A percentile compares a stretch with the other conserved stretches of the same genome.
These are phyloP conservation scores for Apodemus sylvaticus DNA, from an alignment of 2,113 vertebrate genomes.

Conservation along the genomic window DNA sequence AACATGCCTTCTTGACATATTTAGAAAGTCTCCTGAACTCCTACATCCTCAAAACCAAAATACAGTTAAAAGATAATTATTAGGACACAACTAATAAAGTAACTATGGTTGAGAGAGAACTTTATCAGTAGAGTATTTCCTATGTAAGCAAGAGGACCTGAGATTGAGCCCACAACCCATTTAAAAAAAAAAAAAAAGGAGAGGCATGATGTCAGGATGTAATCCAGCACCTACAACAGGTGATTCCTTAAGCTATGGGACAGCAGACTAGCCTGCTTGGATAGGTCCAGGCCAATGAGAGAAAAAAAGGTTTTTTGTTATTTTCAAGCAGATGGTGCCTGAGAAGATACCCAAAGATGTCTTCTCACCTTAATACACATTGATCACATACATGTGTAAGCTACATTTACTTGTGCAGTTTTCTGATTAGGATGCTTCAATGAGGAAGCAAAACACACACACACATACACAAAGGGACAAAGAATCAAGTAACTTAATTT, in stretches of 20 bases:
- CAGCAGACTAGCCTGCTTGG: too few species aligned
- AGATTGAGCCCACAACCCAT: neutral
- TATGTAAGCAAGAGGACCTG: neutral
- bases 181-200: neutral
- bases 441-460: too few species aligned
- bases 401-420: neutral
- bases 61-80: neutral
- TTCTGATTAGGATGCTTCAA: too few species aligned
- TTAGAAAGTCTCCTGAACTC: conserved; percentile 6
- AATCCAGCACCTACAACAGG: neutral
- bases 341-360: neutral
- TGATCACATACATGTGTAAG: neutral
- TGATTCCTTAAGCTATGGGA: too few species aligned
- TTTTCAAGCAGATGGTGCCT: neutral
- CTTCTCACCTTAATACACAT: neutral
- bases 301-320: neutral
- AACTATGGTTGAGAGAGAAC: neutral
- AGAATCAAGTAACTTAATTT: neutral
- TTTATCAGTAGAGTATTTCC: neutral
- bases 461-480: too few species aligned
- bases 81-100: neutral
- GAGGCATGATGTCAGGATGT: neutral
- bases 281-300: neutral
- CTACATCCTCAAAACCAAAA: neutral
- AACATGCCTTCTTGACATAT: neutral